These are phyloP conservation scores for Pseudochaenichthys georgianus DNA, from an alignment of 2,797 vertebrate genomes.

Conservation along the genomic window DNA sequence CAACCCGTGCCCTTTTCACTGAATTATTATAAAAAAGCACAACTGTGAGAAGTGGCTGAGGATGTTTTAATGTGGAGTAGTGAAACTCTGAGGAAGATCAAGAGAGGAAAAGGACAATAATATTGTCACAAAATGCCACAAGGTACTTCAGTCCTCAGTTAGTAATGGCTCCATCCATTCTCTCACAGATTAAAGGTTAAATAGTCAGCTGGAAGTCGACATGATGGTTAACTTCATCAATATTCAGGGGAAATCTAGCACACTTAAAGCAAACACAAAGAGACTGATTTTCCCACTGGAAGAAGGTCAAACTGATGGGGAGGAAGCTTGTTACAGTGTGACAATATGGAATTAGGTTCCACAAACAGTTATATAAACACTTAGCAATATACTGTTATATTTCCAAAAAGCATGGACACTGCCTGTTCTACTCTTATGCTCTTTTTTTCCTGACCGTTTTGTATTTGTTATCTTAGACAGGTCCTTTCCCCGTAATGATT, in stretches of 20 bases:
- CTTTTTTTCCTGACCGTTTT: constrained; percentile 1
- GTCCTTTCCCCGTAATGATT: not conserved
- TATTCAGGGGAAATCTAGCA: constrained; percentile 53
- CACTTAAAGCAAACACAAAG: constrained; percentile 31
- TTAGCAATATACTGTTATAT: no score
- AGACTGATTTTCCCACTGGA: constrained; percentile 25
- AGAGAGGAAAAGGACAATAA: constrained; percentile 49
- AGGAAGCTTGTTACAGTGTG: not conserved
- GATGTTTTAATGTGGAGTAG: constrained; percentile 59
- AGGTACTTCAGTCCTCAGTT: constrained; percentile 42
- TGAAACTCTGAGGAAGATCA: constrained; percentile 44
- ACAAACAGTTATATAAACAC: not conserved
- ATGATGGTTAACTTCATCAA: constrained; percentile 55
- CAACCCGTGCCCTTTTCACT: constrained; percentile 22
- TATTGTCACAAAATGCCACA: constrained; percentile 62
- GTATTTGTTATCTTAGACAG: no score
- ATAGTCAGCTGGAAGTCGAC: constrained; percentile 31
- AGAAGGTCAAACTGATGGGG: constrained; percentile 27
- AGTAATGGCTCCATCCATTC: constrained; percentile 53
- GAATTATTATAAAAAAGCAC: constrained; percentile 51
- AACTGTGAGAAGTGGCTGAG: constrained; percentile 41
- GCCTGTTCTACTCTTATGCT: no score
- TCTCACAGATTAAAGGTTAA: constrained; percentile 71
- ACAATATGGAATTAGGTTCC: constrained; percentile 5
- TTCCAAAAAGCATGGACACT: no score